Base-by-base conservation (phyloP, 2,113 vertebrate genomes). In the Prochilodus magdalenae region DNA sequence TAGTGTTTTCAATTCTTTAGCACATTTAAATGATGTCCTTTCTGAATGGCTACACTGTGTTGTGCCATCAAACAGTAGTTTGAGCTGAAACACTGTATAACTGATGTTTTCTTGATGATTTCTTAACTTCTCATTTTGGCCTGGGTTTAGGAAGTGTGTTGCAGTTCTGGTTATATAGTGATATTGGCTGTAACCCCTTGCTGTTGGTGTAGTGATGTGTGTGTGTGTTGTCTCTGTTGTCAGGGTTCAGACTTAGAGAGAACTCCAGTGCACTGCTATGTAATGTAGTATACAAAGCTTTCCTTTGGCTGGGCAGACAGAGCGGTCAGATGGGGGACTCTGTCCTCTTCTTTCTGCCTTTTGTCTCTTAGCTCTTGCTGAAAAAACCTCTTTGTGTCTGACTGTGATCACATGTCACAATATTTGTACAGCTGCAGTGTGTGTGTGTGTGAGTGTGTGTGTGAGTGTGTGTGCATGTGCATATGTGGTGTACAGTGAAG, bases 391-490 rank as follows among this genome's bases (percentile, higher is more conserved):
- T 94, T 93, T 94, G 93, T 94, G 83, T 87, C 86, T 75, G 81
- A 83, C 84, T 40, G 57, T 87, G 90, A 91, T 93, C 92, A 90
- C 91, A 89, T 93, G 90, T 91, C 93, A 93, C 90, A 93, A 93
- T 94, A 92, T 93, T 93, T 93, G 85, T 94, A 92, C 93, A 94
- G 93, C 93, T 93, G 93, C 89, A 85, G 66, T 75, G 51, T 83
- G 67, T 73, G 70, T 75, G 57, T 77, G 78, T 72, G 75, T 73
- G 75, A 80, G 75, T 36, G 44, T 77, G 29, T 83, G 47, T 59
- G 84, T 44, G 72, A 80, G 24, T 79, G 62, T 73, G 63, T 53
- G 0, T 71, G 24, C 30, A n/a, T 75, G 47, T 27, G 0, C 26
- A 1, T 77, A 55, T 26, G 75, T 55, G 73, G 57, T 75, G 57